Evolutionary conservation across 2,888 invertebrate species (phyloP), one percentile per base, ranked within the genome.

Genomic region (Amorpha juglandis): DNA sequence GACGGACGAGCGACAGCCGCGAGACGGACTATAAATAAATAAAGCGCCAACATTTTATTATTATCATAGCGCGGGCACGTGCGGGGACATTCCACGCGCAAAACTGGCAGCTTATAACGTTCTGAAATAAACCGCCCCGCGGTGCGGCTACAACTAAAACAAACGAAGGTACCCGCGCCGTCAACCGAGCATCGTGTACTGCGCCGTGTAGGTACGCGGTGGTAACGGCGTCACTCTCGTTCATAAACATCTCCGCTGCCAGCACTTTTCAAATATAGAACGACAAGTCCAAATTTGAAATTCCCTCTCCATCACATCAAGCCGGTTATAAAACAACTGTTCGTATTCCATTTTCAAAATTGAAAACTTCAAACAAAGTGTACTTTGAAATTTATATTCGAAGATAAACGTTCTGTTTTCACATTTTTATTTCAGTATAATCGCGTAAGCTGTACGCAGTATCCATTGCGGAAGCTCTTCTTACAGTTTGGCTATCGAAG

Each of bases 21-120:
- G 87, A 89, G 89, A 88, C 88, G 83, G 81, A 85, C 92, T 92
- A 93, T 93, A 92, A 92, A 93, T 92, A 92, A 92, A 91, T 92
- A 91, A 92, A 92, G 91, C 92, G 91, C 91, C 90, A 92, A 90
- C 91, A 92, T 92, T 91, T 92, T 92, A 92, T 92, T 92, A 92
- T 93, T 91, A 92, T 93, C 91, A 91, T 90, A 86, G 88, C 82
- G 82, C 80, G 87, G 86, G 90, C 92, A 91, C 92, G 92, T 92
- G 92, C 88, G 88, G 82, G 78, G 86, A 89, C 91, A 92, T 91
- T 90, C 92, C 89, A 64, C 66, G 52, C 52, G 63, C 81, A 78
- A 84, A 83, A 83, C 87, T 87, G 88, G 83, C 87, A 83, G 83
- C 87, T 79, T 78, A 79, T 77, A 79, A 80, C 80, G 81, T 77